Evolutionary conservation across 2,113 vertebrate species (phyloP).

Genomic region (Globicephala melas): DNA sequence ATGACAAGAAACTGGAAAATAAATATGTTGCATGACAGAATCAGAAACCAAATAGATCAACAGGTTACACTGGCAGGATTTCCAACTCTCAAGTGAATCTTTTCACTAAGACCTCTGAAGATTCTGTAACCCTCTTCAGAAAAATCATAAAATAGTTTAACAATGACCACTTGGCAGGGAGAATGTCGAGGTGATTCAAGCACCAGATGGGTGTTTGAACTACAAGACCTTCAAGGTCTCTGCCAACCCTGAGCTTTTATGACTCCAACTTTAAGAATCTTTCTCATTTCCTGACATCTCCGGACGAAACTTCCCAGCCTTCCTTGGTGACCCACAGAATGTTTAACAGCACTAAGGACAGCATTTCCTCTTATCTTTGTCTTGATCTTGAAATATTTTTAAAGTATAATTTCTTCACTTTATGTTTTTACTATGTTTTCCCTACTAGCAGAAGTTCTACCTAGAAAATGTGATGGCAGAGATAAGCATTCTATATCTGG

Average conservation of each 20-base stretch:
- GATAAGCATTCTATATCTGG: not conserved
- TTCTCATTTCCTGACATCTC: constrained; percentile 61
- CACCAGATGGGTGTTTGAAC: constrained; percentile 64
- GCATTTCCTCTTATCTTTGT: constrained; percentile 40
- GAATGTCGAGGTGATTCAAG: constrained; percentile 66
- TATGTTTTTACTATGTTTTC: not conserved
- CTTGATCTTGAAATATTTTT: constrained; percentile 34
- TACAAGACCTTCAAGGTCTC: constrained; percentile 69
- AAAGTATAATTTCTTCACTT: constrained; percentile 29
- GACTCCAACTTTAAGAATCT: constrained; percentile 55
- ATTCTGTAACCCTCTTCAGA: constrained; percentile 63
- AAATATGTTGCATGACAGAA: constrained; percentile 46
- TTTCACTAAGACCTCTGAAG: constrained; percentile 43
- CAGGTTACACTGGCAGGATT: constrained; percentile 22
- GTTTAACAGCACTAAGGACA: constrained; percentile 46
- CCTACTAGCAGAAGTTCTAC: not conserved
- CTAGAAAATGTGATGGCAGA: constrained; percentile 30
- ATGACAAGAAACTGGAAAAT: constrained; percentile 48
- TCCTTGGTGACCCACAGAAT: constrained; percentile 44
- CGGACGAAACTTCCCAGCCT: constrained; percentile 40
- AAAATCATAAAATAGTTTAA: constrained; percentile 73
- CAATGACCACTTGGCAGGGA: constrained; percentile 68
- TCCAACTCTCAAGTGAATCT: constrained; percentile 27
- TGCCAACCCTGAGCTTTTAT: constrained; percentile 67
- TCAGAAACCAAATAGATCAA: constrained; percentile 50